phyloP scores from a whole-genome alignment of 2,113 vertebrate species.

The Eudyptes chrysolophus region DNA sequence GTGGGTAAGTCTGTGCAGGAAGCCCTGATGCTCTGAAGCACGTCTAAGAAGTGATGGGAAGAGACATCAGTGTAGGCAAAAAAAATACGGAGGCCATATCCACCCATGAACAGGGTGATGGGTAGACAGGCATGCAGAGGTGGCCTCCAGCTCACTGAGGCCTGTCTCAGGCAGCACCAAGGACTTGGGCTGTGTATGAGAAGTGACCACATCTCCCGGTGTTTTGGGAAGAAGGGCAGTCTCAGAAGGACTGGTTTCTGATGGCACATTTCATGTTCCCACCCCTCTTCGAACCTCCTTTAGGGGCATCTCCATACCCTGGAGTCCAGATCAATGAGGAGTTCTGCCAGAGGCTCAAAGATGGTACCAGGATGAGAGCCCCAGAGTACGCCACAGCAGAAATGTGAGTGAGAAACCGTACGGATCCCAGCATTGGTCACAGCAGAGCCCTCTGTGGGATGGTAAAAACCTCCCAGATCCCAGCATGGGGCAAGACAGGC shows the following conservation, averaged over 20 bases:
- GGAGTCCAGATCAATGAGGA: constrained; percentile 98
- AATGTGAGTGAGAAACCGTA: constrained; percentile 80
- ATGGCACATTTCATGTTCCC: not conserved
- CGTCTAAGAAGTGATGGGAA: not conserved
- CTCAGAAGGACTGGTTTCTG: not conserved
- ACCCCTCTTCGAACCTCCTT: not conserved
- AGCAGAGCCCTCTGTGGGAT: not conserved
- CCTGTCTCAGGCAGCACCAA: not conserved
- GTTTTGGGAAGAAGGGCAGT: not conserved
- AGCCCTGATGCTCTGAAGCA: not conserved
- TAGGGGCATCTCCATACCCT: constrained; percentile 96
- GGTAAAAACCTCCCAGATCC: not conserved
- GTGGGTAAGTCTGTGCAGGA: not conserved
- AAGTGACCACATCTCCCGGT: not conserved
- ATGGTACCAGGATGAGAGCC: constrained; percentile 92
- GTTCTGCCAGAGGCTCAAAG: constrained; percentile 92
- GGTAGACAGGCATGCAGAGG: not conserved
- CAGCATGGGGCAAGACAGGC: not conserved
- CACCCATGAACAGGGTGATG: not conserved
- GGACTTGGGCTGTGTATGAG: not conserved
- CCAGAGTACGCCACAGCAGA: constrained; percentile 93
- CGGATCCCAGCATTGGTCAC: not conserved
- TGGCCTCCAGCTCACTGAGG: not conserved
- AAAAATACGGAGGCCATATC: not conserved
- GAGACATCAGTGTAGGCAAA: fast-evolving